Percentiles rank a stretch among this genome's conserved stretches.
Evolutionary conservation across 2,113 vertebrate species (phyloP).

Genomic region (Caretta caretta): DNA sequence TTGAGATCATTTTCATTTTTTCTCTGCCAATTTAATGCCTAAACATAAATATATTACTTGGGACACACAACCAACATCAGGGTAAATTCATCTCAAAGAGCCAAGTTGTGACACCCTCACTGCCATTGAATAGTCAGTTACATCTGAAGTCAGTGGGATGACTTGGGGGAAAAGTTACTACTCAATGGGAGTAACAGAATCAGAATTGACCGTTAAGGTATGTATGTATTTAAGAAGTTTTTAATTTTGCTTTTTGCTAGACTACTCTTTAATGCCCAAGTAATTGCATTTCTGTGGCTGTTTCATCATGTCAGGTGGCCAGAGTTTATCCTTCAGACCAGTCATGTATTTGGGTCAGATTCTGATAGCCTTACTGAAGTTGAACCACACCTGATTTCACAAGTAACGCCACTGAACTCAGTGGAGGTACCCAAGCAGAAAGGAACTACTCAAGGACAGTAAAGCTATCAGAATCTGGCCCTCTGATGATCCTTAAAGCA

Average conservation of each 20-base stretch:
- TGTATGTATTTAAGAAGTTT: background rate
- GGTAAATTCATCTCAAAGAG: background rate
- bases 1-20: background rate
- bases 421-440: background rate
- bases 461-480: background rate
- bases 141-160: background rate
- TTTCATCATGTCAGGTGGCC: background rate
- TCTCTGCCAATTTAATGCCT: background rate
- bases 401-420: background rate
- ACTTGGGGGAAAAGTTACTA: background rate
- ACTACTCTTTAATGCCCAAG: background rate
- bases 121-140: background rate
- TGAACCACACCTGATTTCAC: background rate
- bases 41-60: background rate
- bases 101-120: background rate
- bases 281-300: background rate
- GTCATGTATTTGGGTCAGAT: background rate
- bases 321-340: background rate
- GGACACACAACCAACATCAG: background rate
- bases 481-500: background rate
- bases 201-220: background rate
- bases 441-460: background rate
- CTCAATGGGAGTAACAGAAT: background rate
- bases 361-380: background rate
- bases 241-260: background rate